phyloP scores from a whole-genome alignment of 2,888 invertebrate genomes.

The Acrobasis consociella region DNA sequence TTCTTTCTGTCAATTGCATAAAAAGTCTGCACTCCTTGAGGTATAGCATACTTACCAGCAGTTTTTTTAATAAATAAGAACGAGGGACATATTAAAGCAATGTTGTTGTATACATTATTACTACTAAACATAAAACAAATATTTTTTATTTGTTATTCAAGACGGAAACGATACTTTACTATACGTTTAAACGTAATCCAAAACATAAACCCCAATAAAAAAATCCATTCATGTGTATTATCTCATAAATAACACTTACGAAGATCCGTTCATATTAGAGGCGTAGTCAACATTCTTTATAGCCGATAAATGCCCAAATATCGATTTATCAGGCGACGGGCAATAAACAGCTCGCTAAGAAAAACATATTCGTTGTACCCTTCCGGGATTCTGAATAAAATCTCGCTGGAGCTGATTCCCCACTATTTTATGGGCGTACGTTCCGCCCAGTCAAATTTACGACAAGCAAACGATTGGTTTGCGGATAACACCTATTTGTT shows the following conservation, averaged over 20 bases:
- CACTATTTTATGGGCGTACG: constrained; percentile 27
- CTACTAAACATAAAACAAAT: not conserved
- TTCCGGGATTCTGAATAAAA: constrained; percentile 30
- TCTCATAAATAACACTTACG: constrained; percentile 16
- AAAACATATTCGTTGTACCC: constrained; percentile 28
- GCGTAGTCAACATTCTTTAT: constrained; percentile 12
- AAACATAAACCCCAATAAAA: constrained; percentile 1
- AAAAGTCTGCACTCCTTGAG: too few relatives aligned
- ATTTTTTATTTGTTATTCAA: not conserved
- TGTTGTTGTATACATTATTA: too few relatives aligned
- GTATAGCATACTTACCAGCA: too few relatives aligned
- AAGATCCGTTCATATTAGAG: constrained; percentile 1
- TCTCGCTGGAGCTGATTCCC: constrained; percentile 32
- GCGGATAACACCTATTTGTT: constrained; percentile 25
- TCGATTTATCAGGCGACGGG: constrained; percentile 16
- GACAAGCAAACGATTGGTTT: constrained; percentile 30
- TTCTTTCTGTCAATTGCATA: too few relatives aligned
- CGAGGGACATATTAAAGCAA: too few relatives aligned
- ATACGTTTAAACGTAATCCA: constrained; percentile 20
- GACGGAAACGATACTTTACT: constrained; percentile 20
- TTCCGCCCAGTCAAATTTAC: constrained; percentile 34
- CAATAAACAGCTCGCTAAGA: constrained; percentile 24
- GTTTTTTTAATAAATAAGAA: too few relatives aligned
- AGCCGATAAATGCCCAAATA: constrained; percentile 19
- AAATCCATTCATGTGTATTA: constrained; percentile 3